Conservation (phyloP, 2,113 vertebrate genomes). For the Lipophrys pholis region DNA sequence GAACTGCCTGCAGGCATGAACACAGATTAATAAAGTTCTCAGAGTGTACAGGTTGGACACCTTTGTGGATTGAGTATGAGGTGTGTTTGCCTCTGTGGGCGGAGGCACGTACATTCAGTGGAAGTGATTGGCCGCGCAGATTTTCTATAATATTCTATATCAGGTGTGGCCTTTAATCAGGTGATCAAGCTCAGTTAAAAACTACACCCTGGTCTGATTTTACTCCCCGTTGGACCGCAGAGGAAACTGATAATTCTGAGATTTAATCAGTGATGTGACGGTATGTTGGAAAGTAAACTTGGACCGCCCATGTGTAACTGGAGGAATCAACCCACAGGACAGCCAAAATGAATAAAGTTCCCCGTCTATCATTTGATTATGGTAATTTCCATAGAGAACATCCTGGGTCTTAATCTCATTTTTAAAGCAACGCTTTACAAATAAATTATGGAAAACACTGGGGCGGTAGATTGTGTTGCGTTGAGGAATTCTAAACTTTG, state of each 20-base stretch:
- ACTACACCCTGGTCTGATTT: neutral
- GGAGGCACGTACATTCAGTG: constrained; percentile 1
- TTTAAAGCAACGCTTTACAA: too few relatives aligned
- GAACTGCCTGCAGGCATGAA: neutral
- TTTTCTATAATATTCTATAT: too few relatives aligned
- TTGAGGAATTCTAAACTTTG: too few relatives aligned
- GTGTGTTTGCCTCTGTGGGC: constrained; percentile 4
- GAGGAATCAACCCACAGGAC: neutral
- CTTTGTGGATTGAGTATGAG: neutral
- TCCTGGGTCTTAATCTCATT: too few relatives aligned
- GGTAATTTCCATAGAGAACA: neutral
- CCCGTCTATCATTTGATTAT: neutral
- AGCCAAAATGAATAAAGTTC: neutral
- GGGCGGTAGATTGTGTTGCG: too few relatives aligned
- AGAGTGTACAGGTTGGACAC: too few relatives aligned
- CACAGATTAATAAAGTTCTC: too few relatives aligned
- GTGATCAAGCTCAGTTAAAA: neutral
- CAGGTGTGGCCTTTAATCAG: constrained; percentile 4
- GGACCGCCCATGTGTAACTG: neutral
- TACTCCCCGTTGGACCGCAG: neutral
- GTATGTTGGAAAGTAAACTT: neutral
- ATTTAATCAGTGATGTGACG: neutral
- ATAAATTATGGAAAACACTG: too few relatives aligned
- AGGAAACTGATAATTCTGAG: neutral
- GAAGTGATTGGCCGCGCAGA: constrained; percentile 4